phyloP scores from a whole-genome alignment of 2,113 vertebrate species.

The Tinamus guttatus region DNA sequence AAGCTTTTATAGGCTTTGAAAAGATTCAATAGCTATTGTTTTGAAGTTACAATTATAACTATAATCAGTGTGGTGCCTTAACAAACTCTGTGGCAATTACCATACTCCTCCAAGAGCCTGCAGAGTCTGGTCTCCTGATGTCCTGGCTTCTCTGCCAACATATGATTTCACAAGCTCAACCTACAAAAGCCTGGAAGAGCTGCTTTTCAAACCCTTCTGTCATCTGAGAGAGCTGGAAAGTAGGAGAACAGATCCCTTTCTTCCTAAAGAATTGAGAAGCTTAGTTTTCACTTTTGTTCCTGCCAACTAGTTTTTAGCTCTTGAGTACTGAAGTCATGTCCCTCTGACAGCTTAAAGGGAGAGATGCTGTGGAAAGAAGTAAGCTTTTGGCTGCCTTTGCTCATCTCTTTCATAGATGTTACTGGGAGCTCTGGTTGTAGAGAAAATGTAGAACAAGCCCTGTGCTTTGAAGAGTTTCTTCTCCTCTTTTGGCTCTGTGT shows the following conservation, averaged over 20 bases:
- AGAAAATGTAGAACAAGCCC: neutral
- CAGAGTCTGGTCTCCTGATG: slow-evolving; percentile 62
- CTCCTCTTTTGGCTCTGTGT: neutral
- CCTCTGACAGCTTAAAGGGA: slow-evolving; percentile 10
- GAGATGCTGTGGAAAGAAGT: neutral
- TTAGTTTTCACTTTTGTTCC: slow-evolving; percentile 52
- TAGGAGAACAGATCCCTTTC: slow-evolving; percentile 7
- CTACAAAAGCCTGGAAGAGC: slow-evolving; percentile 50
- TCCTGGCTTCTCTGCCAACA: slow-evolving; percentile 56
- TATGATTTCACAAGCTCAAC: slow-evolving; percentile 65
- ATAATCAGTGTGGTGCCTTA: slow-evolving; percentile 41
- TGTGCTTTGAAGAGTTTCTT: neutral
- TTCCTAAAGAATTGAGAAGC: slow-evolving; percentile 36
- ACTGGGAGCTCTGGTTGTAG: neutral
- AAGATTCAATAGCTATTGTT: slow-evolving; percentile 54
- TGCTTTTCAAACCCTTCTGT: slow-evolving; percentile 53
- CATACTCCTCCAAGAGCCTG: slow-evolving; percentile 10
- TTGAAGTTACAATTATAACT: slow-evolving; percentile 11
- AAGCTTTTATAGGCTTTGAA: slow-evolving; percentile 1
- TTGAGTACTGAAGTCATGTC: neutral
- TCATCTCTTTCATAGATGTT: neutral
- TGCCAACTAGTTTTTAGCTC: slow-evolving; percentile 40
- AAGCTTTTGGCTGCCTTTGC: neutral
- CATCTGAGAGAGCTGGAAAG: slow-evolving; percentile 6
- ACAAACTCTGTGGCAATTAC: neutral